Base-by-base conservation (phyloP, 2,113 vertebrate species). In the Psettodes erumei region DNA sequence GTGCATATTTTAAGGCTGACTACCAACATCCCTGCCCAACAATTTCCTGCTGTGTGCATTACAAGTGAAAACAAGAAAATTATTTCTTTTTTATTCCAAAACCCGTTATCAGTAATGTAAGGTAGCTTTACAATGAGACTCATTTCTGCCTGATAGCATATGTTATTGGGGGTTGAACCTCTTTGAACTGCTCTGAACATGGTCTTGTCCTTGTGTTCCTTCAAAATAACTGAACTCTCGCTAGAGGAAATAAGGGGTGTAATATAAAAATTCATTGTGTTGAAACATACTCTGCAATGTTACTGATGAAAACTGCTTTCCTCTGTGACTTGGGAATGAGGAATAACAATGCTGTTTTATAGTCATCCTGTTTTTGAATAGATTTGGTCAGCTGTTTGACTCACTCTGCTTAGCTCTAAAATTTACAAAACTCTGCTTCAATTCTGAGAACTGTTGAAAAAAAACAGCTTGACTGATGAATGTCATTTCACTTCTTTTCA, bases 361-460 rank as follows among this genome's bases (percentile, higher is more conserved):
- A 82, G 75, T 67, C 81, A 87, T 92, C 86, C 82, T 88, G 89
- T 88, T 86, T 76, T 27, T 76, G 61, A 77, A 81, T 45, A 77
- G 45, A 61, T 74, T 71, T 43, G 50, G 62, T 66, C 68, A 43
- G 53, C 40, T 61, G 28, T 19, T 18, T 87, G 77, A 83, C 35
- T 85, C 83, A 76, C 32, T 55, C 16, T 55, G 58, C 55, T 40
- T 51, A 12, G 30, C 19, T 27, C 75, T 21, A 71, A 75, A 77
- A 75, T n/a, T n/a, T n/a, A n/a, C n/a, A 40, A 79, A 56, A 25
- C 56, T 70, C 50, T 54, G 63, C 45, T n/a, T 51, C 28, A 16
- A 48, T 21, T 58, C 62, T 55, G 81, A 65, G 75, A 85, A 77
- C 21, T 21, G 30, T 23, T 23, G 12, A 48, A 65, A 56, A 50